Evolutionary conservation across 2,797 vertebrate species (phyloP).

Genomic region (Scomberomorus guttatus): DNA sequence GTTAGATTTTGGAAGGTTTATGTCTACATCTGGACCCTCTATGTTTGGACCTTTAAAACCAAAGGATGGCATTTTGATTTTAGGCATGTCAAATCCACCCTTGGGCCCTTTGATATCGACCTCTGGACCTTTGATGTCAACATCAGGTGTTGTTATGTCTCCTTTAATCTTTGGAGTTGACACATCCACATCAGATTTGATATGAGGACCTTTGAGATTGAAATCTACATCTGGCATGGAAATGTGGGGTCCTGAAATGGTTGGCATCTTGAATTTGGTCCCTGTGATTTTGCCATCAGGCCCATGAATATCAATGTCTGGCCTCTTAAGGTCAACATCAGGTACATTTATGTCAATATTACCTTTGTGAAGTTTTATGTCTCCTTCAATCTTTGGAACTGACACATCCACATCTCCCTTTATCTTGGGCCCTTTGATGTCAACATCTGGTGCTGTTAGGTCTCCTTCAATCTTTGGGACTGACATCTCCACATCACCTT

Average conservation of each 20-base stretch:
- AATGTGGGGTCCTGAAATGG: not conserved
- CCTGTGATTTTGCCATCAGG: constrained; percentile 4
- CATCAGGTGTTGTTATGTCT: constrained; percentile 19
- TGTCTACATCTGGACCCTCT: constrained; percentile 21
- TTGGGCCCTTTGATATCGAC: constrained; percentile 23
- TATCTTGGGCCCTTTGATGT: constrained; percentile 16
- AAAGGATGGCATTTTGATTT: constrained; percentile 52
- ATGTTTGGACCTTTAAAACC: constrained; percentile 26
- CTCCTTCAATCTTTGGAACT: constrained; percentile 26
- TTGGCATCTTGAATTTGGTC: constrained; percentile 37
- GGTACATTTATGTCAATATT: constrained; percentile 9
- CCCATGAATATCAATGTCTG: constrained; percentile 41
- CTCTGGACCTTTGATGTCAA: constrained; percentile 23
- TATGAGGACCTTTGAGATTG: constrained; percentile 62
- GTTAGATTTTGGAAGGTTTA: constrained; percentile 3
- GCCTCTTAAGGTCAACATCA: not conserved
- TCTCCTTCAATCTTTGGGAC: constrained; percentile 32
- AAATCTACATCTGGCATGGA: constrained; percentile 34
- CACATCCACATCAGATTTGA: constrained; percentile 68
- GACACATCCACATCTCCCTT: constrained; percentile 35
- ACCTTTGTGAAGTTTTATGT: constrained; percentile 17
- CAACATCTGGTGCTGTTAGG: constrained; percentile 14
- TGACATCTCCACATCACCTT: constrained; percentile 34
- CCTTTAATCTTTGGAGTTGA: constrained; percentile 51
- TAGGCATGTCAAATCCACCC: constrained; percentile 26